Percentiles rank a stretch among this genome's conserved stretches.
Evolutionary conservation across 2,888 invertebrate species (phyloP).

Genomic region (Lacanobia wlatinum): DNA sequence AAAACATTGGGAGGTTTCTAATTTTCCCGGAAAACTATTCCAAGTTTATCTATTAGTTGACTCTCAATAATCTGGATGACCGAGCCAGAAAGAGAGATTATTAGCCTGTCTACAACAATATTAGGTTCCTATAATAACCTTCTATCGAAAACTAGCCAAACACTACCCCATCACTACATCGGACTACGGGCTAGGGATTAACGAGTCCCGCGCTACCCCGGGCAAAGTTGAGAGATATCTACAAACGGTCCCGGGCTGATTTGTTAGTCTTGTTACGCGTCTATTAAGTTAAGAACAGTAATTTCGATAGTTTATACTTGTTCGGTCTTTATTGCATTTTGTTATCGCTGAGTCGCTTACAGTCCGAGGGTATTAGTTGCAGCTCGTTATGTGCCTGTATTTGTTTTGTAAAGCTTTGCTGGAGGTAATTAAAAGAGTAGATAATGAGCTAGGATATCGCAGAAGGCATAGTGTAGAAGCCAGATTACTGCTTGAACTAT

Average conservation of each 20-base stretch:
- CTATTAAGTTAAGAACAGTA: conserved; percentile 69
- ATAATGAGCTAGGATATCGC: background rate
- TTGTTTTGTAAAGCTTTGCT: conserved; percentile 15
- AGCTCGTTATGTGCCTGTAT: conserved; percentile 8
- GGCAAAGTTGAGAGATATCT: conserved; percentile 70
- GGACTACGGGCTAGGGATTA: conserved; percentile 66
- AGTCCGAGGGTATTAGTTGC: conserved; percentile 8
- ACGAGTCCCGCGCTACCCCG: conserved; percentile 67
- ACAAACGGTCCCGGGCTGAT: conserved; percentile 67
- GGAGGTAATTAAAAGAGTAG: conserved; percentile 4
- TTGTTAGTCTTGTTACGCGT: conserved; percentile 70
- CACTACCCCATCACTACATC: conserved; percentile 58
- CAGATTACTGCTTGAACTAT: no score
- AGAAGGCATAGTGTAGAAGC: background rate
- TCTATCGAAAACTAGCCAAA: conserved; percentile 26
- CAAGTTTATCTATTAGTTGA: no score
- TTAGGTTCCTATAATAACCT: background rate
- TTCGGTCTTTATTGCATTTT: conserved; percentile 42
- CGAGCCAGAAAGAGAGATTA: no score
- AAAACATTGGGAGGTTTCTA: no score
- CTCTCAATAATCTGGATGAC: no score
- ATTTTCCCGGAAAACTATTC: no score
- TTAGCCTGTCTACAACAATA: background rate
- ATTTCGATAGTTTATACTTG: conserved; percentile 64
- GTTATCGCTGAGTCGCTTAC: conserved; percentile 28